Conservation (phyloP, 2,113 vertebrate genomes). For the Enhydra lutris region DNA sequence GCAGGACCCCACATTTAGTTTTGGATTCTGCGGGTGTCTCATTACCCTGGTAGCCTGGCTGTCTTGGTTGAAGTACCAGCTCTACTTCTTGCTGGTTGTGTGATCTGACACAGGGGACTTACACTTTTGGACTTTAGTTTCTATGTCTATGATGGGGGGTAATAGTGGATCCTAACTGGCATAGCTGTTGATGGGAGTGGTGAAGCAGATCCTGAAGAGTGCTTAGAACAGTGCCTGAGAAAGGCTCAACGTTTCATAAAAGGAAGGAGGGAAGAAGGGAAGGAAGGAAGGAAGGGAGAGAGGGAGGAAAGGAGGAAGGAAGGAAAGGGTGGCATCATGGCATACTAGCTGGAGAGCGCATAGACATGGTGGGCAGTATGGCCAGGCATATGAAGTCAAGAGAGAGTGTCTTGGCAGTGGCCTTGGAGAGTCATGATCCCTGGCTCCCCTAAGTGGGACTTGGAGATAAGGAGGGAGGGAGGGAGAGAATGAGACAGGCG, state of each 20-base stretch:
- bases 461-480: neutral
- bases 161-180: neutral
- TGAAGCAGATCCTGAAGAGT: neutral
- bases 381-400: neutral
- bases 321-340: accelerated
- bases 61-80: neutral
- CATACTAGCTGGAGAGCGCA: neutral
- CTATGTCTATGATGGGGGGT: neutral
- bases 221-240: neutral
- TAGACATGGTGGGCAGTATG: neutral
- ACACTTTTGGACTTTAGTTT: neutral
- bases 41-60: neutral
- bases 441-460: neutral
- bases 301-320: accelerated
- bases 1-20: neutral
- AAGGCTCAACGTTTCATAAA: neutral
- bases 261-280: no score
- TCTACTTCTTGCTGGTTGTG: neutral
- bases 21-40: neutral
- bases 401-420: neutral
- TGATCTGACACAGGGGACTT: neutral
- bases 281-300: accelerated
- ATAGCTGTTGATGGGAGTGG: neutral
- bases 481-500: neutral
- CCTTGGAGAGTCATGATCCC: neutral